Evolutionary conservation across 1,140 invertebrate species (phyloP), one percentile per base, ranked within the genome.

Genomic region (Scaptomyza hsui): DNA sequence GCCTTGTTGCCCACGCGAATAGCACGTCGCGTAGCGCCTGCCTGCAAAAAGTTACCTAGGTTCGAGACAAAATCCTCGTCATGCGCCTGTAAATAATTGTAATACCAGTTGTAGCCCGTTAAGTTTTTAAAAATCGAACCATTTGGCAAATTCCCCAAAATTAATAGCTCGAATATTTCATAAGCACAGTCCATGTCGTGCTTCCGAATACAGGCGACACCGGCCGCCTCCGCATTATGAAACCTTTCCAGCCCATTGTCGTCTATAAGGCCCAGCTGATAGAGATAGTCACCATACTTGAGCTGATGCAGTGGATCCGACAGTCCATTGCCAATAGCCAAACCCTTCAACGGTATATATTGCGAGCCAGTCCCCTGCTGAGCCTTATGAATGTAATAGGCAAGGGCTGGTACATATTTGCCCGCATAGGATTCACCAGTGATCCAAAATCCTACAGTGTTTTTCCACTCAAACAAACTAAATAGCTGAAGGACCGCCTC

Each of bases 391-490:
- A 97, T 96, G 9, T 94, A 94, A 80, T 95, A 94, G 1, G 94
- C 94, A 4, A 96, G 89, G 0, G 95, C 94, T 19, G 96, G 96
- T 0, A 96, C 94, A 92, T 97, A 97, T 89, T 95, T 95, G 9
- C 96, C 96, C 12, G 93, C 97, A 91, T 97, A 97, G 9, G 96
- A 97, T 92, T 98, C 96, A 5, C 97, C 97, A 2, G 95, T 95
- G 1, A 97, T 93, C 91, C 94, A 97, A 75, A 97, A 96, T 37
- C 94, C 93, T 75, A 94, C 95, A 0, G 80, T 63, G 64, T 93
- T 93, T 3, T 94, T 82, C 67, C 95, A 93, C 2, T 94, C 94
- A 74, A 96, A 97, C 2, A 97, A 70, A 55, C 93, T 90, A 78
- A 96, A 96, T 73, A 96, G 96, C 82, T 97, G 95, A 3, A 91